Evolutionary conservation across 2,797 vertebrate species (phyloP).

Genomic region (Pempheris klunzingeri): DNA sequence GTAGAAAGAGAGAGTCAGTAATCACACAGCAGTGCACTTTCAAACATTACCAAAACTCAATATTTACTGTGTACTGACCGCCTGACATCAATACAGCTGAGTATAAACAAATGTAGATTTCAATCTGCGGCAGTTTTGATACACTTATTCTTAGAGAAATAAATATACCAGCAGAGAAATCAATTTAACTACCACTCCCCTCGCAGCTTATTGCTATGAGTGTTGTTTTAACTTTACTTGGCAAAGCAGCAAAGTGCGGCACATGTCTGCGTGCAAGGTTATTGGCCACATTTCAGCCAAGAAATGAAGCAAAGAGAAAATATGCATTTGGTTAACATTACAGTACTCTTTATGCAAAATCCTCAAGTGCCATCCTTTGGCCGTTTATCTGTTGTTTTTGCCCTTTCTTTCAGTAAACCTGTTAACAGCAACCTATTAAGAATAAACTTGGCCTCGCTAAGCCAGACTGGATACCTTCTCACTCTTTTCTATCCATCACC

Average conservation of each 20-base stretch:
- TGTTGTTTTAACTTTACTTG: constrained; percentile 55
- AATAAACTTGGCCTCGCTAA: constrained; percentile 7
- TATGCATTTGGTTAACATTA: constrained; percentile 7
- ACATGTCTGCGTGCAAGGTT: constrained; percentile 29
- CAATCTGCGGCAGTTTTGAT: constrained; percentile 46
- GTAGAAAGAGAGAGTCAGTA: constrained; percentile 47
- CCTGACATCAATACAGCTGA: constrained; percentile 63
- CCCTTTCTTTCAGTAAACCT: neutral
- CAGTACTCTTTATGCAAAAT: constrained; percentile 10
- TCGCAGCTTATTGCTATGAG: constrained; percentile 38
- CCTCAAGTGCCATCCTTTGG: neutral
- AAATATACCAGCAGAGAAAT: constrained; percentile 65
- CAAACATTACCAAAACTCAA: constrained; percentile 61
- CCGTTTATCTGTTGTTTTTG: neutral
- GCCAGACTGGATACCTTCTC: neutral
- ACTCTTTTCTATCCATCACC: constrained; percentile 1
- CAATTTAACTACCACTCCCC: constrained; percentile 55
- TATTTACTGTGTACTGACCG: constrained; percentile 64
- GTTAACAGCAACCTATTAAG: neutral
- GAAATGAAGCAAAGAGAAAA: constrained; percentile 29
- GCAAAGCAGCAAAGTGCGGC: constrained; percentile 3
- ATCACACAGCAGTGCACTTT: constrained; percentile 52
- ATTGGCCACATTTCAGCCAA: constrained; percentile 34
- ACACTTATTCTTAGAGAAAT: constrained; percentile 54
- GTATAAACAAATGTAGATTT: constrained; percentile 69